Percentiles rank a stretch among this genome's conserved stretches.
Conservation (phyloP, 2,113 vertebrate species). For the Fregata magnificens region DNA sequence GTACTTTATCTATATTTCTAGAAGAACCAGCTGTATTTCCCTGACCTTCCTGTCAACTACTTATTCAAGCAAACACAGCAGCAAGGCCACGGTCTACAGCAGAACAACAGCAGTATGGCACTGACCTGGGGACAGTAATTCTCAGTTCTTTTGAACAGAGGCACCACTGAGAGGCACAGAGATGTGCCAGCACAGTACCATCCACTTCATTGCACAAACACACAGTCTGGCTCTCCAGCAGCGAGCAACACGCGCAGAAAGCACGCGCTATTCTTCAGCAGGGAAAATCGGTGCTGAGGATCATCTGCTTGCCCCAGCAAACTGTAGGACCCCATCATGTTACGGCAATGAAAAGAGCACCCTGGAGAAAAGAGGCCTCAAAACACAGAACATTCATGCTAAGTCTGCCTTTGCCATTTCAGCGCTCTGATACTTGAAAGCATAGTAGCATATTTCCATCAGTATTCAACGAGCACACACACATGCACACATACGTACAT, state of each 20-base stretch:
- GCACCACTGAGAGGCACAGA: not conserved
- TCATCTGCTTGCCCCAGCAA: not conserved
- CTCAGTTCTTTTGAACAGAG: slow-evolving; percentile 53
- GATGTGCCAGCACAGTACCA: slow-evolving; percentile 8
- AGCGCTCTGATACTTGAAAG: not conserved
- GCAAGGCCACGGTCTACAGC: not conserved
- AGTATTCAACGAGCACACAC: not conserved
- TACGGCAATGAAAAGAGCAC: not conserved
- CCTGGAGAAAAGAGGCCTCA: not conserved
- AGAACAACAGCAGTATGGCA: not conserved
- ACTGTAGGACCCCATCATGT: not conserved
- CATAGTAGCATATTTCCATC: not conserved
- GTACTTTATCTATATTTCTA: not conserved
- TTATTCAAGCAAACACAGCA: not conserved
- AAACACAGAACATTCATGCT: not conserved
- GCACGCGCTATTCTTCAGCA: not conserved
- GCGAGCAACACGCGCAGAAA: not conserved
- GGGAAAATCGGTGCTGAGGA: not conserved
- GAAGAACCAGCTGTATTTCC: not conserved
- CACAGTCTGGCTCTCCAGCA: not conserved
- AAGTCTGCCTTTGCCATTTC: not conserved
- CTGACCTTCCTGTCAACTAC: not conserved
- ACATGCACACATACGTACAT: not conserved
- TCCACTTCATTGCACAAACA: slow-evolving; percentile 44
- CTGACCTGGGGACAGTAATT: slow-evolving; percentile 39